Base-by-base conservation (phyloP, 2,113 vertebrate genomes). In the Etheostoma spectabile region DNA sequence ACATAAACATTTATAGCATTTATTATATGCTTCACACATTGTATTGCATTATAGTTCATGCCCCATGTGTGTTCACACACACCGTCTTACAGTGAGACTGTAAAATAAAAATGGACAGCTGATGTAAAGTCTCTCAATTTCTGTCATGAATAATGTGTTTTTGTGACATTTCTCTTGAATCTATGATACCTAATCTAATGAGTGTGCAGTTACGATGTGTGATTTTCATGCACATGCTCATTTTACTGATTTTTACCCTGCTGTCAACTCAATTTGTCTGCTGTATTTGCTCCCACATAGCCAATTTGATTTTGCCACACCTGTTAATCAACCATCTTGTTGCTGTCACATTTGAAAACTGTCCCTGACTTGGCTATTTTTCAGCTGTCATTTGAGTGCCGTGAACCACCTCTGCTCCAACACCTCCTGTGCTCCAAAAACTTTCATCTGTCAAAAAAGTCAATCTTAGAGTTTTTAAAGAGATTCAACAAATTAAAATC, bases 301-400 rank as follows among this genome's bases (percentile, higher is more conserved):
- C 53, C 79, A 38, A 68, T 82, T 66, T 74, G 22, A 85, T 84
- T 85, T 76, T 55, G 57, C 71, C 73, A 79, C 87, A 85, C 79
- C 86, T 84, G 83, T 85, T 82, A 79, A 85, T 79, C 61, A 79
- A 55, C 59, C 78, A 59, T 85, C 86, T 86, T 59, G 69, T 56
- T 19, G 74, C 87, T 86, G 82, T 89, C 88, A 83, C 65, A 21
- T 65, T 72, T 80, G 30, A 42, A 82, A 85, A 70, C 69, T 5
- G 46, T 42, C 76, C 64, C 86, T 42, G 77, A 82, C 82, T 85
- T 19, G 46, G 63, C 75, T 82, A 72, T 86, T 90, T 80, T 72
- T 76, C 73, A 70, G 81, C 86, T 91, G 86, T 88, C 85, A 89
- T 55, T 77, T 74, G 74, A 77, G 49, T 2, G 35, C 61, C 5